Evolutionary conservation across 2,113 vertebrate genomes (phyloP).

Genomic region (Rhabdornis inornatus): DNA sequence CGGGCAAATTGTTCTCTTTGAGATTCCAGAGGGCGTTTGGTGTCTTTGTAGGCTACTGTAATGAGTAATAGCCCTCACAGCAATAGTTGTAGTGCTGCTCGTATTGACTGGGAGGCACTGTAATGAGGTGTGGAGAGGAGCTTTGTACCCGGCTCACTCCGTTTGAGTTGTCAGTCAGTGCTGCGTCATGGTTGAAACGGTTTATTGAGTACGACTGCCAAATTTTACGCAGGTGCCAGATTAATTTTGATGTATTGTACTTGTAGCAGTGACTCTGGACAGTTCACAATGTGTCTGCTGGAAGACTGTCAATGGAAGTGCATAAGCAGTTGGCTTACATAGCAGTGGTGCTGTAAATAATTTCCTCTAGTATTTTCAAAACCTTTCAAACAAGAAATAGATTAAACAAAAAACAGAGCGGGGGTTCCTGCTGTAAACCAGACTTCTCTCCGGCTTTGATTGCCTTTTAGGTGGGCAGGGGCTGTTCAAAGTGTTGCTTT

Average conservation of each 20-base stretch:
- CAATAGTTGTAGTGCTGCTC: neutral
- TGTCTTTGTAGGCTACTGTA: neutral
- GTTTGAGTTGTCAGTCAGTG: slow-evolving; percentile 55
- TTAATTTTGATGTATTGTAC: slow-evolving; percentile 65
- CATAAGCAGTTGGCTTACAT: slow-evolving; percentile 15
- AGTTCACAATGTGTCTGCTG: slow-evolving; percentile 31
- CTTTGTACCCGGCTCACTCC: neutral
- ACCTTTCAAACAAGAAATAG: neutral
- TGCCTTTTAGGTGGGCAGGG: neutral
- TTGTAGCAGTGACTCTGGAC: slow-evolving; percentile 24
- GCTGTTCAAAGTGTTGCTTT: neutral
- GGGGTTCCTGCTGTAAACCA: neutral
- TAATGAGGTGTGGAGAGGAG: slow-evolving; percentile 52
- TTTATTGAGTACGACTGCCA: slow-evolving; percentile 70
- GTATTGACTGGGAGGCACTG: neutral
- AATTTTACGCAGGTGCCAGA: slow-evolving; percentile 67
- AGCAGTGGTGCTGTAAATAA: slow-evolving; percentile 11
- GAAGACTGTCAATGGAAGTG: slow-evolving; percentile 36
- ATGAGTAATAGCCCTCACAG: neutral
- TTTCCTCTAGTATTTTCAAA: slow-evolving; percentile 15
- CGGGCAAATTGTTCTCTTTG: neutral
- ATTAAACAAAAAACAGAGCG: neutral
- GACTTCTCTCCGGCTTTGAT: neutral
- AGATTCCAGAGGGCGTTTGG: neutral
- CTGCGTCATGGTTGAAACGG: slow-evolving; percentile 6